Conservation (phyloP, 2,113 vertebrate species). For the Balaeniceps rex region DNA sequence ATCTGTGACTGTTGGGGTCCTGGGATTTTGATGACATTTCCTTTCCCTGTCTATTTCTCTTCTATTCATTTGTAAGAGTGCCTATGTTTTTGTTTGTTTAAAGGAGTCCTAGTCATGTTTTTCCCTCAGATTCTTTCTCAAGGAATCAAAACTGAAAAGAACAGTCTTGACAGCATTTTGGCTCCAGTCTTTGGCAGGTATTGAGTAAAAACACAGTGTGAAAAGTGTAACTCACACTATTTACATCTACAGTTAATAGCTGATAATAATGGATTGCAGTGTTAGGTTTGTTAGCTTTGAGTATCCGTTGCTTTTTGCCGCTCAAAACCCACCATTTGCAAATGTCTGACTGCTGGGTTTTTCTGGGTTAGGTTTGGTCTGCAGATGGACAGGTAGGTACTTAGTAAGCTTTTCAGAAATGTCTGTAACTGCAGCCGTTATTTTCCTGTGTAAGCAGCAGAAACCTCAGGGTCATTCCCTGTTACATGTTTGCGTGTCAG, state of each 20-base stretch:
- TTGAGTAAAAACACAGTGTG: conserved; percentile 36
- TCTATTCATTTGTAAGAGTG: conserved; percentile 30
- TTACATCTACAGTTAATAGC: conserved; percentile 32
- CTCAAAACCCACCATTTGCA: not conserved
- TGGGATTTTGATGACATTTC: conserved; percentile 47
- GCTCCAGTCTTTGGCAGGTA: conserved; percentile 56
- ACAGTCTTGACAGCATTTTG: conserved; percentile 46
- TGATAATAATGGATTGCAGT: not conserved
- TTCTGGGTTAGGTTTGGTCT: not conserved
- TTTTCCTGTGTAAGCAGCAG: not conserved
- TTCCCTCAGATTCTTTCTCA: conserved; percentile 38
- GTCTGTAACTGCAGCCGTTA: not conserved
- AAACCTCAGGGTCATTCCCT: not conserved
- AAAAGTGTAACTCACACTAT: conserved; percentile 3
- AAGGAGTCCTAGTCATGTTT: conserved; percentile 34
- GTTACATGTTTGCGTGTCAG: fast-evolving
- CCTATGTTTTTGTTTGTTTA: conserved; percentile 49
- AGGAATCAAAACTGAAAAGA: conserved; percentile 15
- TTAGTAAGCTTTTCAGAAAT: not conserved
- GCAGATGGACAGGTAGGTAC: too few species aligned
- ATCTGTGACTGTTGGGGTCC: not conserved
- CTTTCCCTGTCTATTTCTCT: conserved; percentile 36
- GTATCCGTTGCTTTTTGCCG: not conserved
- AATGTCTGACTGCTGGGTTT: not conserved
- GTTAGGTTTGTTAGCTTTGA: not conserved